Conservation (phyloP, 2,113 vertebrate genomes). For the Ailurus styani region DNA sequence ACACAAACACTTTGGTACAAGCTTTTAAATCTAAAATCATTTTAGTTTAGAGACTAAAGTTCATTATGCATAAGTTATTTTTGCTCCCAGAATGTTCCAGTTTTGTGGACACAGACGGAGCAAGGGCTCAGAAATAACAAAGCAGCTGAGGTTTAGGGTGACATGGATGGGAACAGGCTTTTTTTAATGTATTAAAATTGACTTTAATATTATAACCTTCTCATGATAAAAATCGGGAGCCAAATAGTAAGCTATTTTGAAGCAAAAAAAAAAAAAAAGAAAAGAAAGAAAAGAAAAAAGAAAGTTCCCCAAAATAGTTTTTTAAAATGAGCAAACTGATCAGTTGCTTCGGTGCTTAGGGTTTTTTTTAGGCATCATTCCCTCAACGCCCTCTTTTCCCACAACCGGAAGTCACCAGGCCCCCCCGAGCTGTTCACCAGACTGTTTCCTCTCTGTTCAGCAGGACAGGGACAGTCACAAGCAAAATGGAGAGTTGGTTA, state of each 20-base stretch:
- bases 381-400: neutral
- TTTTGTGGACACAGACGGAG: slow-evolving; percentile 24
- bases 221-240: neutral
- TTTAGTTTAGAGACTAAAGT: slow-evolving; percentile 35
- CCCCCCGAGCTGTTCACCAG: neutral
- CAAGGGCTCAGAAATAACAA: slow-evolving; percentile 38
- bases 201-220: neutral
- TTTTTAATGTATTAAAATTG: slow-evolving; percentile 2
- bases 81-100: neutral
- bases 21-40: slow-evolving; percentile 2
- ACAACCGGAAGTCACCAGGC: neutral
- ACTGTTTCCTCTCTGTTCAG: neutral
- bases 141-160: neutral
- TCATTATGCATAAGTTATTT: neutral
- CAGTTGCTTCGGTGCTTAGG: neutral
- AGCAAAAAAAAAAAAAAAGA: neutral
- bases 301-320: neutral
- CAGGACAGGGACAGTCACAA: neutral
- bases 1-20: neutral
- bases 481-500: neutral
- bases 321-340: neutral
- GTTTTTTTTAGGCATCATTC: neutral
- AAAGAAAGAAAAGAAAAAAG: neutral
- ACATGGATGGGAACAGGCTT: neutral
- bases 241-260: neutral